These are phyloP conservation scores for Triplophysa yarkandensis DNA, from an alignment of 2,797 vertebrate species.

Conservation along the genomic window DNA sequence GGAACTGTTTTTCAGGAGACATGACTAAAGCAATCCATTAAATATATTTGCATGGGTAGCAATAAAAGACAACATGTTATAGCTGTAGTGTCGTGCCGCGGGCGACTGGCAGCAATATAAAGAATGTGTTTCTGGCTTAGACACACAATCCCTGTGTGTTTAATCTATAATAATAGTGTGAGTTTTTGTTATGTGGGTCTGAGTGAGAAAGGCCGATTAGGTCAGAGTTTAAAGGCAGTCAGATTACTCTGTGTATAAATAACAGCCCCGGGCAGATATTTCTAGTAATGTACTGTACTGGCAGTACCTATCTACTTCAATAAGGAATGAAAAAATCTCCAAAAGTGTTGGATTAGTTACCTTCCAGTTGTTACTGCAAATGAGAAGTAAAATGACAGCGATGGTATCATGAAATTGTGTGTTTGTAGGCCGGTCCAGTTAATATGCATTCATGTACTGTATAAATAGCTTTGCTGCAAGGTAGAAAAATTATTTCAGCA, in stretches of 20 bases:
- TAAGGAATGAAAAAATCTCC: background rate
- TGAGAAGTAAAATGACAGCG: background rate
- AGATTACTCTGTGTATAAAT: background rate
- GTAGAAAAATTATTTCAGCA: too few species aligned
- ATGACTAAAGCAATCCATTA: slow-evolving; percentile 45
- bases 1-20: slow-evolving; percentile 34
- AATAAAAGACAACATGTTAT: slow-evolving; percentile 43
- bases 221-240: background rate
- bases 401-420: background rate
- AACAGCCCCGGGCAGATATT: background rate
- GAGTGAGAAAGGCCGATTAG: background rate
- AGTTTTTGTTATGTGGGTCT: background rate
- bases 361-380: background rate
- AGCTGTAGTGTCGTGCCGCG: slow-evolving; percentile 2
- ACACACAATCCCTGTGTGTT: background rate
- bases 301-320: background rate
- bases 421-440: background rate
- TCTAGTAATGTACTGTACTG: background rate
- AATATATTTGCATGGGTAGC: slow-evolving; percentile 45
- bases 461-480: too few species aligned
- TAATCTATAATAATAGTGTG: background rate
- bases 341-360: background rate
- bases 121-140: background rate
- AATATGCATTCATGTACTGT: too few species aligned
- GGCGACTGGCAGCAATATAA: background rate